Percentiles rank a stretch among this genome's conserved stretches.
Conservation (phyloP, 2,113 vertebrate species). For the Anoura caudifer region DNA sequence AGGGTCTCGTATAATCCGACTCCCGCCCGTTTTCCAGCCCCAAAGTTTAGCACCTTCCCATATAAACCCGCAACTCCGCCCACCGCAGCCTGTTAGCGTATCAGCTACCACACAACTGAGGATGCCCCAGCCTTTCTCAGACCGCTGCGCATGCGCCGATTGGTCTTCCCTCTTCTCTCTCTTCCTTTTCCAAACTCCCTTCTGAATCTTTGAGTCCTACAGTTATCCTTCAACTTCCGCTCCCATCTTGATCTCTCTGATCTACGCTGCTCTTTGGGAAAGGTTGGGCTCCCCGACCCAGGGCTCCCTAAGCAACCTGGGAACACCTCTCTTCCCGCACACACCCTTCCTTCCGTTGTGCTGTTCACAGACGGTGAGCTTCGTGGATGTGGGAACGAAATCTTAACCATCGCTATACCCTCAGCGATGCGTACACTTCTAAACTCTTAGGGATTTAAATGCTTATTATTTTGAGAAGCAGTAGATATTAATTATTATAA, state of each 20-base stretch:
- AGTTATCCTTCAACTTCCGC: no score
- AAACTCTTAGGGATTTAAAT: background rate
- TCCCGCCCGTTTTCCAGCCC: background rate
- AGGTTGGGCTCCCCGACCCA: fast-evolving
- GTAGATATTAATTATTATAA: background rate
- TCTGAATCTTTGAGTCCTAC: background rate
- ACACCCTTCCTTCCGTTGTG: background rate
- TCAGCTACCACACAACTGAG: background rate
- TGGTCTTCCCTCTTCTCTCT: background rate
- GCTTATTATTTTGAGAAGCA: background rate
- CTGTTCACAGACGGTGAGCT: background rate
- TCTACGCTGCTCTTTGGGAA: background rate
- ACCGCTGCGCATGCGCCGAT: fast-evolving
- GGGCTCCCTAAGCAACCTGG: background rate
- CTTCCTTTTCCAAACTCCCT: background rate
- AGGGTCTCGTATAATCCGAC: background rate
- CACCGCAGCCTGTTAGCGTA: no score
- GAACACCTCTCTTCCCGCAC: background rate
- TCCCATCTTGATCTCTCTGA: background rate
- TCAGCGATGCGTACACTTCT: background rate
- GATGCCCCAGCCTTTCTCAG: background rate
- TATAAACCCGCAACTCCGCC: no score
- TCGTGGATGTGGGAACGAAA: background rate
- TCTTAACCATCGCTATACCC: background rate
- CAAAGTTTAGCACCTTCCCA: background rate